Percentiles rank a stretch among this genome's conserved stretches.
Conservation (phyloP, 2,888 invertebrate genomes). For the Leptarthrus brevirostris region DNA sequence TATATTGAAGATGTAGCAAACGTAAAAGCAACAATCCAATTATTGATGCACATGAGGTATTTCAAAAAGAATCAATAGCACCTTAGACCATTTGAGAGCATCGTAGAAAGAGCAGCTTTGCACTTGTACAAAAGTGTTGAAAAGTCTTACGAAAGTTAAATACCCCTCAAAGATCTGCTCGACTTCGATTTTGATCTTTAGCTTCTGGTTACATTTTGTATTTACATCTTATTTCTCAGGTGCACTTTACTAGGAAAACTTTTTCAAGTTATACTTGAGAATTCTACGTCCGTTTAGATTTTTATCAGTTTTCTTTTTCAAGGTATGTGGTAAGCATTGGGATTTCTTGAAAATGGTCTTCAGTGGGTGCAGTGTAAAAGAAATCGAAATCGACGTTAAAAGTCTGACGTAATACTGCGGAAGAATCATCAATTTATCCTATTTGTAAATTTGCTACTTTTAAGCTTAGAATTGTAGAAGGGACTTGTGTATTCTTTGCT, state of each 20-base stretch:
- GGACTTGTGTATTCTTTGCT: no score
- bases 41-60: neutral
- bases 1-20: no score
- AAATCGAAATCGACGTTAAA: no score
- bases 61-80: neutral
- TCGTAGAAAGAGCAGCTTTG: neutral
- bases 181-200: neutral
- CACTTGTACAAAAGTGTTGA: neutral
- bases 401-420: no score
- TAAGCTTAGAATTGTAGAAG: no score
- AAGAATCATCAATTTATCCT: no score
- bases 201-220: neutral
- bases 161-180: neutral
- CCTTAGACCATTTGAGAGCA: neutral
- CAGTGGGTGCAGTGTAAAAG: no score
- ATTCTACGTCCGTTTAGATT: neutral
- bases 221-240: conserved; percentile 2
- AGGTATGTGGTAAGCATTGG: no score
- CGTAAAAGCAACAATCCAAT: neutral
- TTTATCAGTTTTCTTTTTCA: neutral
- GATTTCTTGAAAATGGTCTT: no score
- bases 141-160: conserved; percentile 8
- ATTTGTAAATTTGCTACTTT: no score
- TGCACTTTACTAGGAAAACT: neutral
- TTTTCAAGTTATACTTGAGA: neutral